Conservation (phyloP, 2,797 vertebrate genomes). For the Hoplostethus atlanticus region DNA sequence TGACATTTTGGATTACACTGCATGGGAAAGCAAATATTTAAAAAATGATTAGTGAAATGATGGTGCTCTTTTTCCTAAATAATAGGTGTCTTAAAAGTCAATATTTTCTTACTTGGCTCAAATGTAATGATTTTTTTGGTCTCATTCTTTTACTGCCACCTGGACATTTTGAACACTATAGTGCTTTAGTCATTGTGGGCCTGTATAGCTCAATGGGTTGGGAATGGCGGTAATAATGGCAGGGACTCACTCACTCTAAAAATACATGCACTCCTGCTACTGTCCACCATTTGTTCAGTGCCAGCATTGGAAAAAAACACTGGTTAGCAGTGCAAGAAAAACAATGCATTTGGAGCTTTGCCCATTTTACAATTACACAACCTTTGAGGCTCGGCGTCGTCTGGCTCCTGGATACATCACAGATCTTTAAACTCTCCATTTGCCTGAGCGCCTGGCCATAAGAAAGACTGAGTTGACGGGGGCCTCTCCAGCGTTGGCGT, state of each 20-base stretch:
- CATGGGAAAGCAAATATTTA: conserved; percentile 25
- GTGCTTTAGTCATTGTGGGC: no score
- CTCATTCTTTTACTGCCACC: no score
- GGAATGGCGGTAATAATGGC: no score
- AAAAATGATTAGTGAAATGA: conserved; percentile 11
- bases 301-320: background rate
- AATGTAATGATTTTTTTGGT: no score
- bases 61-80: background rate
- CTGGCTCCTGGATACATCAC: conserved; percentile 32
- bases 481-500: no score
- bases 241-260: no score
- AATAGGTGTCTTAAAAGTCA: background rate
- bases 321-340: background rate
- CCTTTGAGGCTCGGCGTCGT: conserved; percentile 9
- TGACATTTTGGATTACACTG: conserved; percentile 33
- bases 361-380: background rate
- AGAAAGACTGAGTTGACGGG: no score
- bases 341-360: no score
- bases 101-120: background rate
- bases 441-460: conserved; percentile 1
- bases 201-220: no score
- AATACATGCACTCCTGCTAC: no score
- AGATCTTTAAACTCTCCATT: conserved; percentile 17
- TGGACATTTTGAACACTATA: no score
- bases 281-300: no score